Evolutionary conservation across 2,888 invertebrate genomes (phyloP).

Genomic region (Capitulum mitella): DNA sequence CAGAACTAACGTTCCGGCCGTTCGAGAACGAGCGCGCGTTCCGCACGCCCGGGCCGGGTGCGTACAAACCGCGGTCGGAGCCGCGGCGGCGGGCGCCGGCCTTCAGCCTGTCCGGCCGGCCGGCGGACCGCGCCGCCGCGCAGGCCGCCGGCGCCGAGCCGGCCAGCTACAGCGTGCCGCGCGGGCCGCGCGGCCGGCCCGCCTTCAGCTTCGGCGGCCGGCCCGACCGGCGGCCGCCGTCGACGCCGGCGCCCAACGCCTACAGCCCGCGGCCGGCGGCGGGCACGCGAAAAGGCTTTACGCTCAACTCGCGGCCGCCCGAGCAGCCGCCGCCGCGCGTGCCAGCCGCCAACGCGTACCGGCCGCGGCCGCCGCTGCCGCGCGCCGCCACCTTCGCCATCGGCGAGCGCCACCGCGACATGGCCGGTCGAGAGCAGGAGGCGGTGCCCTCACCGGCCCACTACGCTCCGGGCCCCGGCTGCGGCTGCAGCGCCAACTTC

Average conservation of each 20-base stretch:
- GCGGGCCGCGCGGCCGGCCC: neutral
- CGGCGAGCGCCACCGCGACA: neutral
- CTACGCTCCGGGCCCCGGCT: neutral
- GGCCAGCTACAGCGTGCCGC: neutral
- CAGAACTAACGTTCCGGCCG: neutral
- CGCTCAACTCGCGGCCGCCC: neutral
- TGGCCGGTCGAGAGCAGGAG: neutral
- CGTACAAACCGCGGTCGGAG: neutral
- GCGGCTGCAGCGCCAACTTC: neutral
- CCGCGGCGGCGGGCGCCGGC: neutral
- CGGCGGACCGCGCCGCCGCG: neutral
- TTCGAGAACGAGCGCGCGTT: neutral
- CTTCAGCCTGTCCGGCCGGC: neutral
- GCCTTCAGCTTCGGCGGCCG: neutral
- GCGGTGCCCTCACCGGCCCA: neutral
- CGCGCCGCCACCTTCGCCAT: neutral
- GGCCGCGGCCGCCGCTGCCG: neutral
- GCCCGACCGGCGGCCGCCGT: no score
- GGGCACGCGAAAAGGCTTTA: neutral
- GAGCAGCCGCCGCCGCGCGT: no score
- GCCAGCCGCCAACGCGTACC: neutral
- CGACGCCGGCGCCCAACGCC: conserved; percentile 20
- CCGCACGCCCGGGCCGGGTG: neutral
- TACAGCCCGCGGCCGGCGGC: neutral
- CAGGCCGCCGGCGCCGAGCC: neutral